Conservation (phyloP, 1,140 invertebrate genomes). For the Heliconius eleuchia region DNA sequence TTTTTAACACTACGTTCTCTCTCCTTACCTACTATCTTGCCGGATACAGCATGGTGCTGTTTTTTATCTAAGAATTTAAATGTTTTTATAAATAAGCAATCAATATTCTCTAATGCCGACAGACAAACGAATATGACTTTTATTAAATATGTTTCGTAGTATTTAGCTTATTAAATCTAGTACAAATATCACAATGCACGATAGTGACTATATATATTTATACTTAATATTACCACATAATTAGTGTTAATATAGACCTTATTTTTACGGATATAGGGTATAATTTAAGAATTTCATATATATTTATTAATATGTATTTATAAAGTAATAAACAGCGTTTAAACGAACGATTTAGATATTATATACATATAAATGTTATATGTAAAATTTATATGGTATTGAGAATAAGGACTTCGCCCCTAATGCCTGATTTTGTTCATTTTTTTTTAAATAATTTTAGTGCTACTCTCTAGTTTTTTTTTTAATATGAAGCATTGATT, state of each 20-base stretch:
- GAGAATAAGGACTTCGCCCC: background rate
- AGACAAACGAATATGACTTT: too few relatives aligned
- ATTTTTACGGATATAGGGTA: constrained; percentile 33
- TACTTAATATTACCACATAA: background rate
- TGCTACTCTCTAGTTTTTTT: background rate
- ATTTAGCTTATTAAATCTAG: background rate
- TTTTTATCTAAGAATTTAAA: too few relatives aligned
- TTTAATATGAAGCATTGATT: background rate
- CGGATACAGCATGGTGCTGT: too few relatives aligned
- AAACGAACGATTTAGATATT: constrained; percentile 36
- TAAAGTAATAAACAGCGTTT: constrained; percentile 34
- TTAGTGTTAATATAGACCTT: constrained; percentile 26
- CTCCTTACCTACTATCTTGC: too few relatives aligned
- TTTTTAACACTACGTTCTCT: too few relatives aligned
- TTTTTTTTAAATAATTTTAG: background rate
- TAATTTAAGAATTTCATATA: constrained; percentile 27
- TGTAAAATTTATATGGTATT: constrained; percentile 9
- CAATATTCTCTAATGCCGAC: too few relatives aligned
- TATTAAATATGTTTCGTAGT: too few relatives aligned
- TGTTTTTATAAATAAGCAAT: too few relatives aligned
- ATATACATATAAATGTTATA: constrained; percentile 15
- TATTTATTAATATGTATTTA: constrained; percentile 21
- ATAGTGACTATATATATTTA: background rate
- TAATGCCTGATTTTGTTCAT: background rate
- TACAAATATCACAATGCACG: background rate